Percentiles rank a stretch among this genome's conserved stretches.
Conservation (phyloP, 35 echinoderm and acorn worm genomes). For the Stichopus chloronotus region DNA sequence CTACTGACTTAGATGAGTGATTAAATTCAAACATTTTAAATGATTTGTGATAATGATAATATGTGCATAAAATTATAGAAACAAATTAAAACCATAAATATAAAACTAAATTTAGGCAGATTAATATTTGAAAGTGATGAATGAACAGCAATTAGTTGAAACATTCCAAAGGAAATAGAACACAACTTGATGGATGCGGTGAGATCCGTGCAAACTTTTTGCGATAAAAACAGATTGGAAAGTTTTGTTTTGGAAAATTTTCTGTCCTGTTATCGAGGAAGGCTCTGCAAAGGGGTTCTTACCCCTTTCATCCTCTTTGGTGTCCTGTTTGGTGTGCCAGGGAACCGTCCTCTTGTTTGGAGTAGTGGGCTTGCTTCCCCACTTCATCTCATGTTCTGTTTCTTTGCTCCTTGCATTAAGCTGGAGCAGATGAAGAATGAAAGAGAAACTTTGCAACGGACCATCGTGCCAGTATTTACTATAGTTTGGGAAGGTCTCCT, state of each 20-base stretch:
- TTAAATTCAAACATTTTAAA: too few relatives aligned
- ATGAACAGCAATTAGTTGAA: conserved; percentile 8
- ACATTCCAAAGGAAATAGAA: conserved; percentile 20
- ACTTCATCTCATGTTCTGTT: conserved; percentile 90
- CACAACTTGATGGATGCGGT: conserved; percentile 6
- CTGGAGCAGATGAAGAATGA: conserved; percentile 35
- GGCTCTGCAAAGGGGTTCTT: conserved; percentile 15
- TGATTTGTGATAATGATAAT: neutral
- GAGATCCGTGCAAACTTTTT: neutral
- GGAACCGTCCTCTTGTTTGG: conserved; percentile 76
- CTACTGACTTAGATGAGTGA: too few relatives aligned
- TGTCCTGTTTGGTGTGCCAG: conserved; percentile 57
- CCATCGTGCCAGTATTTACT: too few relatives aligned
- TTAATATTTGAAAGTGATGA: neutral
- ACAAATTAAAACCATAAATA: conserved; percentile 1
- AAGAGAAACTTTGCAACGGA: neutral
- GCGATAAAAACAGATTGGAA: neutral
- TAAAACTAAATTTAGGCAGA: neutral
- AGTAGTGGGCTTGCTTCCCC: conserved; percentile 90
- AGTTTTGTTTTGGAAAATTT: neutral
- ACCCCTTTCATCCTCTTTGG: conserved; percentile 71
- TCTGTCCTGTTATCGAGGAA: conserved; percentile 10
- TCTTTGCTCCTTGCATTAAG: conserved; percentile 71
- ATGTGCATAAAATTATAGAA: neutral
- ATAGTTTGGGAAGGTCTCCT: too few relatives aligned